These are phyloP conservation scores for Ommatoiulus sabulosus DNA, from an alignment of 2,888 invertebrate genomes.

Conservation along the genomic window DNA sequence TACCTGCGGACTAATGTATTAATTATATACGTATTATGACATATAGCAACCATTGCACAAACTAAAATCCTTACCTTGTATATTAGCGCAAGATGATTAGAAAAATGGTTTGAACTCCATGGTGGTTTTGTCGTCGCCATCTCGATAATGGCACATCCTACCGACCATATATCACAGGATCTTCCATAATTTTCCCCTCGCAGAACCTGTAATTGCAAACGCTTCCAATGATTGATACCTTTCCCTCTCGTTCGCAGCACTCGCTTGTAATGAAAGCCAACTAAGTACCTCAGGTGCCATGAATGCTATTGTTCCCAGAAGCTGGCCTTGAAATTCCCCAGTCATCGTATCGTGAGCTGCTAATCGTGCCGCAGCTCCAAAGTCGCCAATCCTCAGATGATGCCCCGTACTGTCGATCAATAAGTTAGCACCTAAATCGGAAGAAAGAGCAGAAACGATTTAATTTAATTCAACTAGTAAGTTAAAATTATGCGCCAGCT, in stretches of 20 bases:
- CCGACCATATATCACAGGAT: conserved; percentile 70
- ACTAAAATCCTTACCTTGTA: conserved; percentile 66
- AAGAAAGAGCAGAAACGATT: neutral
- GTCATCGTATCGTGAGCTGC: conserved; percentile 67
- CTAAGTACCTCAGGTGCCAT: conserved; percentile 70
- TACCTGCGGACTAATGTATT: too few relatives aligned
- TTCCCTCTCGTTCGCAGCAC: neutral
- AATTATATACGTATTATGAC: too few relatives aligned
- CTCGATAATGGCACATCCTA: conserved; percentile 70
- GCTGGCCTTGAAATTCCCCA: conserved; percentile 70
- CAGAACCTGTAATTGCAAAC: conserved; percentile 65
- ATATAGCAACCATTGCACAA: too few relatives aligned
- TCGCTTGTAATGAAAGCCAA: neutral
- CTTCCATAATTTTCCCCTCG: conserved; percentile 70
- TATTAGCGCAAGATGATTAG: conserved; percentile 69
- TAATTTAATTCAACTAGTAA: neutral
- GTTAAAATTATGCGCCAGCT: neutral
- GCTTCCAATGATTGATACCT: neutral
- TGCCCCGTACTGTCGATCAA: conserved; percentile 70
- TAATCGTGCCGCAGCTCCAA: conserved; percentile 69
- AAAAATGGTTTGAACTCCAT: conserved; percentile 69
- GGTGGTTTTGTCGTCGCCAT: conserved; percentile 70
- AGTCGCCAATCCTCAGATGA: conserved; percentile 69
- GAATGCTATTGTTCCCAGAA: conserved; percentile 70
- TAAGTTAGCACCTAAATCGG: conserved; percentile 68